phyloP scores from a whole-genome alignment of 2,113 vertebrate genomes.

The Diglossa brunneiventris region DNA sequence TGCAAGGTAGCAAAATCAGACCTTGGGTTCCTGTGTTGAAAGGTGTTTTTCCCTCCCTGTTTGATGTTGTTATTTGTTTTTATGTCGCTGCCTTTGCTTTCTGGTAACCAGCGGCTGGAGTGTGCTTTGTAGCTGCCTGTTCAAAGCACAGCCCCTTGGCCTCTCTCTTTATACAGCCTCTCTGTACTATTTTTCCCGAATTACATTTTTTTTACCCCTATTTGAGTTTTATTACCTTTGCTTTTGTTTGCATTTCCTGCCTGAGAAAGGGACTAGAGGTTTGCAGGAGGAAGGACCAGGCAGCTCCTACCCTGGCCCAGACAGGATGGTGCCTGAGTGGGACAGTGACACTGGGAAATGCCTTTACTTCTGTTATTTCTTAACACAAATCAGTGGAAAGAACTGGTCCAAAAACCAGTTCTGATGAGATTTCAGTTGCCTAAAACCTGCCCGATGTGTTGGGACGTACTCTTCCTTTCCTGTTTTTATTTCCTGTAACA shows the following conservation, averaged over 20 bases:
- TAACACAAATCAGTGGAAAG: neutral
- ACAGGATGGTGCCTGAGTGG: accelerated
- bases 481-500: neutral
- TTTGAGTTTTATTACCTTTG: neutral
- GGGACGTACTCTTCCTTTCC: neutral
- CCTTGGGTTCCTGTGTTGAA: neutral
- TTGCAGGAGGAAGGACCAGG: neutral
- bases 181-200: neutral
- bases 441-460: neutral
- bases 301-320: neutral
- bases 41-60: neutral
- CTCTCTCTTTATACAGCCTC: neutral
- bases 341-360: neutral
- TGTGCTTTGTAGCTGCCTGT: conserved; percentile 20
- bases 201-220: neutral
- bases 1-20: neutral
- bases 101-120: neutral
- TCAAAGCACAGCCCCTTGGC: neutral
- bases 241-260: neutral
- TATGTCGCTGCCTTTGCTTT: neutral
- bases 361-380: neutral
- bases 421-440: neutral
- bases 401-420: neutral
- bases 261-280: neutral
- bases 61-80: conserved; percentile 15